phyloP scores from a whole-genome alignment of 2,888 invertebrate genomes.

The Ischnus inquisitorius region DNA sequence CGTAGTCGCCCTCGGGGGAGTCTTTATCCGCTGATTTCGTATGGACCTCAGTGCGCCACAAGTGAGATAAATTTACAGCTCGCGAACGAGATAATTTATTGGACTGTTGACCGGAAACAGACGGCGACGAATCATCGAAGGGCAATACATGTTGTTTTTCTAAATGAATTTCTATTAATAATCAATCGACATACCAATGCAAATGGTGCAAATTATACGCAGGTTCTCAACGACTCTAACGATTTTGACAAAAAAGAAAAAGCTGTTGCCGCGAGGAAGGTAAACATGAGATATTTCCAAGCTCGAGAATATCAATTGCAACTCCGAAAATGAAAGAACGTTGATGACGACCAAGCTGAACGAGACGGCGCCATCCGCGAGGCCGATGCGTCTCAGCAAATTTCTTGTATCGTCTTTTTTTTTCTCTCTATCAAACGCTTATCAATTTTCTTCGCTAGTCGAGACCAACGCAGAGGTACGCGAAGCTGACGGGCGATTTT shows the following conservation, averaged over 20 bases:
- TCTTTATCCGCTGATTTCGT: slow-evolving; percentile 45
- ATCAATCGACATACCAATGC: neutral
- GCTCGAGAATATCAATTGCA: neutral
- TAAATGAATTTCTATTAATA: neutral
- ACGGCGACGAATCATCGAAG: neutral
- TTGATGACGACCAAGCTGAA: neutral
- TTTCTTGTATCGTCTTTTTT: neutral
- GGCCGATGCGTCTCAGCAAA: neutral
- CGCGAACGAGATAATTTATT: neutral
- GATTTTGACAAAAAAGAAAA: no score
- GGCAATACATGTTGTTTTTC: neutral
- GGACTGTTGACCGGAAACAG: neutral
- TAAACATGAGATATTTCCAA: neutral
- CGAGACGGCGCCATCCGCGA: neutral
- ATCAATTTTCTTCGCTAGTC: slow-evolving; percentile 7
- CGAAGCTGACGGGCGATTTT: slow-evolving; percentile 23
- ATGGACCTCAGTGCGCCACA: neutral
- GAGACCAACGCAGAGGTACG: neutral
- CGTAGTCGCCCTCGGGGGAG: slow-evolving; percentile 38
- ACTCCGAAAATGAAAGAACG: neutral
- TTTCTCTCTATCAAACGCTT: slow-evolving; percentile 18
- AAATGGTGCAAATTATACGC: no score
- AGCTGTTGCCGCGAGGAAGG: neutral
- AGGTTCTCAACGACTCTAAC: no score
- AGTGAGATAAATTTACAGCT: slow-evolving; percentile 3